These are phyloP conservation scores for Stratiolaelaps scimitus DNA, from an alignment of 1,140 invertebrate species.

Conservation along the genomic window DNA sequence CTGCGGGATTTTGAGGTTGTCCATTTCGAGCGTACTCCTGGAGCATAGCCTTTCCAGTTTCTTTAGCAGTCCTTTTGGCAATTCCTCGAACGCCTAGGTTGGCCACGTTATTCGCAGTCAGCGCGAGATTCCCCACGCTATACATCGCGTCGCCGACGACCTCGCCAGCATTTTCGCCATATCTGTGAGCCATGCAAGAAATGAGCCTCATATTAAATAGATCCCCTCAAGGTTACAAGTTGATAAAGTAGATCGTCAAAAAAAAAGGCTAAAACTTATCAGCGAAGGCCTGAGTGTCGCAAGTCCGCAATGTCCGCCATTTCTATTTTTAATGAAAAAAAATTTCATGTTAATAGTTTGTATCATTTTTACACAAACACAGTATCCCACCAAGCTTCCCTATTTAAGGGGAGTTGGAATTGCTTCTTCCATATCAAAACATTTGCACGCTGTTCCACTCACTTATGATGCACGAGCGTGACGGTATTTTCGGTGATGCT, in stretches of 20 bases:
- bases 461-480: constrained; percentile 55
- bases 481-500: constrained; percentile 57
- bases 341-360: too few species aligned
- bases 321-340: too few species aligned
- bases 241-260: too few species aligned
- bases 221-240: too few species aligned
- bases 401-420: too few species aligned
- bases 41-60: constrained; percentile 51
- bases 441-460: constrained; percentile 39
- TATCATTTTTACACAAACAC: too few species aligned
- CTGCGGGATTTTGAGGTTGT: background rate
- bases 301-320: too few species aligned
- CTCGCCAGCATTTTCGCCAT: constrained; percentile 49
- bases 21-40: constrained; percentile 39
- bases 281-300: too few species aligned
- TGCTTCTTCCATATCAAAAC: too few species aligned
- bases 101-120: constrained; percentile 49
- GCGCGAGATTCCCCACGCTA: constrained; percentile 51
- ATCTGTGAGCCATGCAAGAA: constrained; percentile 42
- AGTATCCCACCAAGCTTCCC: too few species aligned
- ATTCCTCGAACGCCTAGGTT: constrained; percentile 52
- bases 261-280: too few species aligned
- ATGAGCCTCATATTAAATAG: too few species aligned
- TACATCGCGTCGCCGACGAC: constrained; percentile 50
- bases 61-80: constrained; percentile 52